phyloP scores from a whole-genome alignment of 2,888 invertebrate genomes.

The Furcula furcula region DNA sequence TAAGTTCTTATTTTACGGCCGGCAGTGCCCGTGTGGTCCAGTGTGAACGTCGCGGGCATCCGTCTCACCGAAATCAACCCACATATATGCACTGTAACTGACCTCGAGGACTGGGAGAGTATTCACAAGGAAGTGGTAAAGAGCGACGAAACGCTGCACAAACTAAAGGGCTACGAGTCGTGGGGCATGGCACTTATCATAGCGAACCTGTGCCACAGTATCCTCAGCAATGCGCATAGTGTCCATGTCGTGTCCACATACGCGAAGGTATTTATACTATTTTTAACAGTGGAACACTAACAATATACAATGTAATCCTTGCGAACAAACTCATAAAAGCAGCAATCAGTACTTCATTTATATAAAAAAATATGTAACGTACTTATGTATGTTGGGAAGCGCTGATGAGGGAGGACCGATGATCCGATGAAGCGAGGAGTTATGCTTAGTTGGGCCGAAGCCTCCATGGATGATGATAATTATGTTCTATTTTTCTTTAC shows the following conservation, averaged over 20 bases:
- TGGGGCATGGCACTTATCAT: conserved; percentile 91
- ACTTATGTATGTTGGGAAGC: no score
- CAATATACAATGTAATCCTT: no score
- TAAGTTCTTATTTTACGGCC: background rate
- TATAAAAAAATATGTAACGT: no score
- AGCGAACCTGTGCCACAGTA: conserved; percentile 82
- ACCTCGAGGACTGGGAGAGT: conserved; percentile 87
- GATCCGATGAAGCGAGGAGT: no score
- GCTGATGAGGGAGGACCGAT: no score
- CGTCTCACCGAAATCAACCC: conserved; percentile 77
- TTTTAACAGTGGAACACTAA: no score
- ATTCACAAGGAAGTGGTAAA: conserved; percentile 13
- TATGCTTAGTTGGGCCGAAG: no score
- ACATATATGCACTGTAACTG: conserved; percentile 83
- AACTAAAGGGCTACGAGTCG: conserved; percentile 80
- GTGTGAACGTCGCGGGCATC: conserved; percentile 91
- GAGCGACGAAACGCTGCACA: conserved; percentile 11
- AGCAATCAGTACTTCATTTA: no score
- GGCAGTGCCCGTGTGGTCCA: conserved; percentile 48
- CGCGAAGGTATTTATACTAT: conserved; percentile 15
- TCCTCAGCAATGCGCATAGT: conserved; percentile 59
- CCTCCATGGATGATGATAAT: no score
- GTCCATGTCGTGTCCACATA: conserved; percentile 22
- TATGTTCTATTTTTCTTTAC: no score
- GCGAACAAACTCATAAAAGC: no score